Conservation (phyloP, 2,797 vertebrate species). For the Pseudotriccus pelzelni region DNA sequence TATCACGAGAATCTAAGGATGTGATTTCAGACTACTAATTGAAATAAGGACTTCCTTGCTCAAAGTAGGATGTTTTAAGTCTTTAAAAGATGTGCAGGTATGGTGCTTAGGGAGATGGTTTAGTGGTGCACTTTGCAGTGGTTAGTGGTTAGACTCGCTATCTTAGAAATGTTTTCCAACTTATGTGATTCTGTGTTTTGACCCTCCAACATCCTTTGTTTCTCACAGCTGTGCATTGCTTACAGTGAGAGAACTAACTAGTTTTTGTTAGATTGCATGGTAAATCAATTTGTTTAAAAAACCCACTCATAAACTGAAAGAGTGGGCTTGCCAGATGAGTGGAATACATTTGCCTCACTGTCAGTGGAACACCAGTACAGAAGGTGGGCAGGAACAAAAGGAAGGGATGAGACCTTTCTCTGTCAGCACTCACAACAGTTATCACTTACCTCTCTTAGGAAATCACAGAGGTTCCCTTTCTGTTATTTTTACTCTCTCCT, state of each 20-base stretch:
- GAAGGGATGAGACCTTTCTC: neutral
- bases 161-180: neutral
- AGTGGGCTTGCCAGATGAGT: neutral
- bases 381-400: neutral
- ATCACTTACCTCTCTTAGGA: neutral
- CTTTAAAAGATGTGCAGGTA: neutral
- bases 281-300: neutral
- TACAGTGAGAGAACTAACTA: neutral
- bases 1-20: neutral
- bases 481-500: rapidly evolving
- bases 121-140: neutral
- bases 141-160: neutral
- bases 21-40: neutral
- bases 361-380: neutral
- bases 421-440: neutral
- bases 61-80: neutral
- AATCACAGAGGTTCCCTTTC: neutral
- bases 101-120: neutral
- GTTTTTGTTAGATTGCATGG: neutral
- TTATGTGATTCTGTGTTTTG: neutral
- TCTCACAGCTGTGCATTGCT: neutral
- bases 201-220: neutral
- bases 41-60: neutral
- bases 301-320: neutral
- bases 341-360: neutral